phyloP scores from a whole-genome alignment of 2,113 vertebrate genomes.

The Psittacara wagleri region DNA sequence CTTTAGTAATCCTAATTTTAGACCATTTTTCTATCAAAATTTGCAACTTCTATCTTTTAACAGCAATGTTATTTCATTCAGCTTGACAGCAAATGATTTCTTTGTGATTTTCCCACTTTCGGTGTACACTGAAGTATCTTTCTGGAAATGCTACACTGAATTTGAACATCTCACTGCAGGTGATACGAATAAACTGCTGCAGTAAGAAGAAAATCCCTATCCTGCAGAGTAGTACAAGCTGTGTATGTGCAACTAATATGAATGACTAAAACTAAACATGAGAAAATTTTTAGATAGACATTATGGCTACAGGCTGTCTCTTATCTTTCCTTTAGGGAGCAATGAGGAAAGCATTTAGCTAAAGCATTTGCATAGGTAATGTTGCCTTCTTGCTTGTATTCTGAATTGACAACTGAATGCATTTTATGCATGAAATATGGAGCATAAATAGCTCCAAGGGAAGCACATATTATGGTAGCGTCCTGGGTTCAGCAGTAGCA shows the following conservation, averaged over 20 bases:
- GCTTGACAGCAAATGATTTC: background rate
- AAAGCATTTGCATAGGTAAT: conserved; percentile 1
- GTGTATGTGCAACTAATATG: background rate
- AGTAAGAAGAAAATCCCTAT: background rate
- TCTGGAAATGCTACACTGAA: background rate
- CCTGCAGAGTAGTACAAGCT: background rate
- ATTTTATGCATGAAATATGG: conserved; percentile 1
- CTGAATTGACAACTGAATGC: background rate
- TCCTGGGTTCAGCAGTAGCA: too few species aligned
- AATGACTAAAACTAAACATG: background rate
- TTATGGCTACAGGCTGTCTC: background rate
- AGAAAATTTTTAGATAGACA: background rate
- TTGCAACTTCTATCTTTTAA: background rate
- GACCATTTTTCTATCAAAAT: background rate
- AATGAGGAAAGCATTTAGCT: conserved; percentile 35
- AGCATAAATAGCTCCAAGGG: background rate
- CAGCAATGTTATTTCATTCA: background rate
- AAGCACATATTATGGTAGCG: background rate
- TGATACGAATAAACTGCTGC: background rate
- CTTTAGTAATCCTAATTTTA: background rate
- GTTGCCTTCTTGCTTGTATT: background rate
- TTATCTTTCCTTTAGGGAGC: background rate
- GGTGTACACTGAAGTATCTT: background rate
- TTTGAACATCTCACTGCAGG: background rate
- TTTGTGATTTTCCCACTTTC: background rate